Percentiles rank a stretch among this genome's conserved stretches.
Conservation (phyloP, 2,113 vertebrate genomes). For the Mus pahari region DNA sequence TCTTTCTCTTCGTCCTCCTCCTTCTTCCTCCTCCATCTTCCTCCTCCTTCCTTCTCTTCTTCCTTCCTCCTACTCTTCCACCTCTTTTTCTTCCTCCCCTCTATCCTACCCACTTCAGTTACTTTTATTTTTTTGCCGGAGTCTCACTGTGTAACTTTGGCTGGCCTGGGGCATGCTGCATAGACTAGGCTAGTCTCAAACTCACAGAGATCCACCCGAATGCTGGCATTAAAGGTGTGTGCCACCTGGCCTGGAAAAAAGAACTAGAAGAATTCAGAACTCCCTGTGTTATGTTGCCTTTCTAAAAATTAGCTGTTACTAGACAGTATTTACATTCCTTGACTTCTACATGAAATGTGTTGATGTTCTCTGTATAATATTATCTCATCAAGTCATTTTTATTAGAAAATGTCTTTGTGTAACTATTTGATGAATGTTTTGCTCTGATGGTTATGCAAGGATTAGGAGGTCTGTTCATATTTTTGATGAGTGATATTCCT, state of each 20-base stretch:
- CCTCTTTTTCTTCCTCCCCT: neutral
- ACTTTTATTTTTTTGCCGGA: neutral
- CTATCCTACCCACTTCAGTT: neutral
- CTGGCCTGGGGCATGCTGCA: neutral
- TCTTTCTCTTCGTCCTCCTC: too few relatives aligned
- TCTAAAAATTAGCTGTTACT: neutral
- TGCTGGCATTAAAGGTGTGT: neutral
- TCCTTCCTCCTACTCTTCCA: neutral
- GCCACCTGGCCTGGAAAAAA: neutral
- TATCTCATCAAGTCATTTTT: constrained; percentile 3
- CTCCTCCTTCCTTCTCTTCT: neutral
- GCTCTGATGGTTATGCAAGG: neutral
- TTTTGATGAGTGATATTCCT: constrained; percentile 4
- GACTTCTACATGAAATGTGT: neutral
- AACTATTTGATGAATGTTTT: constrained; percentile 18
- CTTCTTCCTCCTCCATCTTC: neutral
- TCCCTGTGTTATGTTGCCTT: neutral
- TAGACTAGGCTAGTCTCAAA: neutral
- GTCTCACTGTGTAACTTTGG: neutral
- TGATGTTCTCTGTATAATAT: neutral
- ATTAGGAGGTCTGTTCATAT: neutral
- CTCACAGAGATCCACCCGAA: neutral
- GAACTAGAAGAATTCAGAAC: neutral
- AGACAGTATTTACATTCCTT: neutral
- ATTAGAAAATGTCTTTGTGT: neutral